Evolutionary conservation across 2,113 vertebrate genomes (phyloP).

Genomic region (Nyctereutes procyonoides): DNA sequence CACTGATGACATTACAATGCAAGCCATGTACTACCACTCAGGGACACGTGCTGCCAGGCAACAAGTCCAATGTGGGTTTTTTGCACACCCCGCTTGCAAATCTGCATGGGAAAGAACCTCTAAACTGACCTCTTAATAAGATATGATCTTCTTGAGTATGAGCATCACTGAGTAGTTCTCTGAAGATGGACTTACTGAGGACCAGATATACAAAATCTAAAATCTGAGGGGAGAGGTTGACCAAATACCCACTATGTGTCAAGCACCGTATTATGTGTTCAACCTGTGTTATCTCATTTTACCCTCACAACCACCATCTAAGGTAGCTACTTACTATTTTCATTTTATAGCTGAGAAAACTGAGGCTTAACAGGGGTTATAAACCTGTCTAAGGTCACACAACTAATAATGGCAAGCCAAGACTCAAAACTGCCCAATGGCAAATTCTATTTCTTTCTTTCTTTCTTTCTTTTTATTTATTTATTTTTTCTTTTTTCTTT

Average conservation of each 20-base stretch:
- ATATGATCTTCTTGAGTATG: constrained; percentile 53
- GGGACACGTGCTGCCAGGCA: constrained; percentile 75
- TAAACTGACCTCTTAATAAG: constrained; percentile 77
- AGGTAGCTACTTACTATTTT: not conserved
- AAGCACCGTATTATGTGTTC: not conserved
- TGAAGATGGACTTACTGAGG: constrained; percentile 29
- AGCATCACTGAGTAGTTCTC: constrained; percentile 43
- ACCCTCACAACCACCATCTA: not conserved
- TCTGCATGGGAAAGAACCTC: constrained; percentile 75
- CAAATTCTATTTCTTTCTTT: constrained; percentile 18
- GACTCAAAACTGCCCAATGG: not conserved
- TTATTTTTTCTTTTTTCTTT: not conserved
- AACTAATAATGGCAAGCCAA: not conserved
- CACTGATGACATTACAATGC: constrained; percentile 63
- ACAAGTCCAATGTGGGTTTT: constrained; percentile 64
- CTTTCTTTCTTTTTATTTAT: not conserved
- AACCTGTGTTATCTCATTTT: not conserved
- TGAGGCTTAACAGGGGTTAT: not conserved
- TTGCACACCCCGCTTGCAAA: constrained; percentile 44
- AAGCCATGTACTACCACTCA: constrained; percentile 64
- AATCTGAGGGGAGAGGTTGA: not conserved
- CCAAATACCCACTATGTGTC: not conserved
- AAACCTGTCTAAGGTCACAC: not conserved
- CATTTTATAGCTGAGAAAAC: constrained; percentile 22
- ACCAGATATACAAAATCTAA: not conserved